Evolutionary conservation across 1,140 invertebrate species (phyloP).

Genomic region (Rhizoglyphus robini): DNA sequence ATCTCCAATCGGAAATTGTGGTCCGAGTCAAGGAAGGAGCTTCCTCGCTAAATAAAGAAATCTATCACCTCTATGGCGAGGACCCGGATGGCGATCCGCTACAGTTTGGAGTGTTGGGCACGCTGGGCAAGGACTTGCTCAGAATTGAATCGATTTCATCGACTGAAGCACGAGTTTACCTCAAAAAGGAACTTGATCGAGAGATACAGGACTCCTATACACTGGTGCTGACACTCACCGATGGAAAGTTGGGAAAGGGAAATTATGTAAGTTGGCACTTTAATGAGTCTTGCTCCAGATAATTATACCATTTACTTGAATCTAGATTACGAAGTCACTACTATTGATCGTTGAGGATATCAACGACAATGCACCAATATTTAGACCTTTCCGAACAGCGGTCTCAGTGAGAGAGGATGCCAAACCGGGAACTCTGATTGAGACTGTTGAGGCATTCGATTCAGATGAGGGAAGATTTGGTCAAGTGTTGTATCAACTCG

Average conservation of each 20-base stretch:
- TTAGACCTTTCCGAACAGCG: conserved; percentile 65
- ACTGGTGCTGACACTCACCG: conserved; percentile 71
- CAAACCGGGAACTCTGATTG: conserved; percentile 48
- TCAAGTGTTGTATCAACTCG: conserved; percentile 45
- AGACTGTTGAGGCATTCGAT: conserved; percentile 70
- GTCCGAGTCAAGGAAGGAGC: conserved; percentile 29
- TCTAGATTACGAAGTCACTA: conserved; percentile 57
- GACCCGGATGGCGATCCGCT: conserved; percentile 72
- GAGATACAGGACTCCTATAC: conserved; percentile 74
- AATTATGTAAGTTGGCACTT: conserved; percentile 55
- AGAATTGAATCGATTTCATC: conserved; percentile 50
- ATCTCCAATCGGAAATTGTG: conserved; percentile 26
- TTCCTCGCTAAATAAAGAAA: conserved; percentile 52
- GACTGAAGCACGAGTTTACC: conserved; percentile 68
- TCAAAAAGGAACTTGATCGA: conserved; percentile 74
- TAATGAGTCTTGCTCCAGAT: not conserved
- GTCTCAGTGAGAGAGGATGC: conserved; percentile 47
- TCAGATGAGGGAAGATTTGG: conserved; percentile 78
- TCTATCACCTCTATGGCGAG: conserved; percentile 61
- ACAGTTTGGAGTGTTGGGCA: conserved; percentile 63
- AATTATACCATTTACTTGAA: conserved; percentile 6
- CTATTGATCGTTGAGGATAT: conserved; percentile 62
- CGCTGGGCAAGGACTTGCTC: conserved; percentile 62
- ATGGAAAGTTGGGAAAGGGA: conserved; percentile 66
- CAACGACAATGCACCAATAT: conserved; percentile 68